These are phyloP conservation scores for Tringa solitaria DNA, from an alignment of 2,113 vertebrate species.

Conservation along the genomic window DNA sequence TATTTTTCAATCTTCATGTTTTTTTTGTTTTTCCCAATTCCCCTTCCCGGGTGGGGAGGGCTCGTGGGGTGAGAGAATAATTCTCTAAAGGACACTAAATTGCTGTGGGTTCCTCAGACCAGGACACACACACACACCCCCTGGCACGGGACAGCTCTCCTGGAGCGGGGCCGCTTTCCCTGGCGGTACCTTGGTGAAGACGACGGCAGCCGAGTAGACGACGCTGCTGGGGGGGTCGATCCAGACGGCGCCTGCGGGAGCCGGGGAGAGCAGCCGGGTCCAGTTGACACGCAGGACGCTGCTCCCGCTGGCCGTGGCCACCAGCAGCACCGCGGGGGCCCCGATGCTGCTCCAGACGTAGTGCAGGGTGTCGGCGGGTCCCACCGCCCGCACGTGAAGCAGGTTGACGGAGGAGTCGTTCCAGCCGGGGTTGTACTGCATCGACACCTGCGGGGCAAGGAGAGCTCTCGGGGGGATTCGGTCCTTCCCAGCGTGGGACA, in stretches of 20 bases:
- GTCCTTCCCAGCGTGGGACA: rapidly evolving
- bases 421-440: slow-evolving; percentile 77
- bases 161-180: rapidly evolving
- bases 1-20: neutral
- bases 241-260: slow-evolving; percentile 66
- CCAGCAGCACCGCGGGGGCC: slow-evolving; percentile 80
- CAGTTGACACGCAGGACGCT: slow-evolving; percentile 83
- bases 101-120: neutral
- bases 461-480: rapidly evolving
- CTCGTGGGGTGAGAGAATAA: neutral
- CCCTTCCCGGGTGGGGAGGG: neutral
- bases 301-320: slow-evolving; percentile 74
- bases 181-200: slow-evolving; percentile 82
- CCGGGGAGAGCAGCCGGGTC: slow-evolving; percentile 68
- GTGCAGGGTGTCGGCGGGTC: slow-evolving; percentile 83
- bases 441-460: slow-evolving; percentile 71
- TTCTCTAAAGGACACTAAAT: neutral
- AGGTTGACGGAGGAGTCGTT: slow-evolving; percentile 61
- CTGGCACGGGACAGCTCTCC: rapidly evolving
- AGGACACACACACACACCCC: no score
- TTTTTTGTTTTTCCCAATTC: neutral
- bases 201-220: slow-evolving; percentile 72
- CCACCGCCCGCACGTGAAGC: slow-evolving; percentile 81
- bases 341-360: slow-evolving; percentile 84
- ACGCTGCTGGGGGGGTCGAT: slow-evolving; percentile 82